A percentile compares a stretch with the other conserved stretches of the same genome.
phyloP scores from a whole-genome alignment of 2,888 invertebrate species.

The Eupithecia tripunctaria region DNA sequence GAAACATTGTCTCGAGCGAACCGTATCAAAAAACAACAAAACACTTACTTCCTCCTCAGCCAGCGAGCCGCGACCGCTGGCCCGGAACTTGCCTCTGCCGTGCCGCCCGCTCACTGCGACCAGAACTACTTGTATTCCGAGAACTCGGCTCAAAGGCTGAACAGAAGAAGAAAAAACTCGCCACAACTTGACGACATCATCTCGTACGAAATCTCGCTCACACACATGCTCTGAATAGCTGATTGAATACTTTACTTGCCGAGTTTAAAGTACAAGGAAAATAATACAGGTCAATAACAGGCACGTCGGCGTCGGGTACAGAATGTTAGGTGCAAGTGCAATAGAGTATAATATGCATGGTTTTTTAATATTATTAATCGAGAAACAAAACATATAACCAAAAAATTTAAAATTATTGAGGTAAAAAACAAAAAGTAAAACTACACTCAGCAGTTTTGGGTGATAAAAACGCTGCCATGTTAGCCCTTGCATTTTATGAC shows the following conservation, averaged over 20 bases:
- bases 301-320: too few species aligned
- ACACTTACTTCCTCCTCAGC: constrained; percentile 1
- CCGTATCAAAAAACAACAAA: constrained; percentile 23
- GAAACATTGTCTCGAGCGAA: background rate
- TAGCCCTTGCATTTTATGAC: too few species aligned
- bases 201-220: constrained; percentile 16
- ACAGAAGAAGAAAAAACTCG: constrained; percentile 24
- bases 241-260: constrained; percentile 13
- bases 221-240: constrained; percentile 23
- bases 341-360: too few species aligned
- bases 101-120: constrained; percentile 17
- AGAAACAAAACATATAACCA: too few species aligned
- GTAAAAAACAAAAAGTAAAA: too few species aligned
- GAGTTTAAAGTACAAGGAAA: background rate
- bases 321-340: too few species aligned
- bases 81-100: background rate
- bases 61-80: background rate
- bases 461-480: too few species aligned
- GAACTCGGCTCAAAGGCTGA: constrained; percentile 23
- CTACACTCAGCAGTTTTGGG: too few species aligned
- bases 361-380: too few species aligned
- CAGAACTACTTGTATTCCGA: constrained; percentile 26
- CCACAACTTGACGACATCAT: constrained; percentile 20
- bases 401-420: too few species aligned
- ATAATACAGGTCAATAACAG: background rate